phyloP scores from a whole-genome alignment of 1,140 invertebrate genomes.

The Bombus terrestris region DNA sequence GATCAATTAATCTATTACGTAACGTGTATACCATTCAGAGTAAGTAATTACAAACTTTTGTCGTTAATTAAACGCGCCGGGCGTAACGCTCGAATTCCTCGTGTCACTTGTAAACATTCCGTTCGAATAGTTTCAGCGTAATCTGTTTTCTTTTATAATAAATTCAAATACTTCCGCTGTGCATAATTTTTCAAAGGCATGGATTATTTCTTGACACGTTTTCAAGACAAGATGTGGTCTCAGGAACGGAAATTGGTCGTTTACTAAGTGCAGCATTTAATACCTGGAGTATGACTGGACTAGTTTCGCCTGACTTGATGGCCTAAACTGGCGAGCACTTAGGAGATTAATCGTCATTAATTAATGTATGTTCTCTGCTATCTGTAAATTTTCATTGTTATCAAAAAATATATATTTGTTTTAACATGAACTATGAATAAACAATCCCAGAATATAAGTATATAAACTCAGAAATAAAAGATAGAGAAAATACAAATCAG shows the following conservation, averaged over 20 bases:
- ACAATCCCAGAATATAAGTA: too few species aligned
- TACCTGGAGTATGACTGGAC: constrained; percentile 35
- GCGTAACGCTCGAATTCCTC: neutral
- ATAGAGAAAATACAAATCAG: neutral
- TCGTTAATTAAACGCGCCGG: neutral
- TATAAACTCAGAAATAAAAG: neutral
- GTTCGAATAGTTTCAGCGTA: neutral
- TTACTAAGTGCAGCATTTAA: constrained; percentile 16
- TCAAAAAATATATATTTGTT: too few species aligned
- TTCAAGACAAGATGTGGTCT: neutral
- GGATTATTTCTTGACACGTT: constrained; percentile 6
- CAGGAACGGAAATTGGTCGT: constrained; percentile 32
- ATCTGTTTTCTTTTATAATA: neutral
- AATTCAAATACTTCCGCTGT: neutral
- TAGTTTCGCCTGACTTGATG: constrained; percentile 11
- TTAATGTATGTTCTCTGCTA: neutral
- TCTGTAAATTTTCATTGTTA: neutral
- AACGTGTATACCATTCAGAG: neutral
- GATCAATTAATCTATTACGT: constrained; percentile 55
- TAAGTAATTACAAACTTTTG: neutral
- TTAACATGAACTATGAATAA: too few species aligned
- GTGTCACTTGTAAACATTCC: neutral
- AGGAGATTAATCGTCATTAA: neutral
- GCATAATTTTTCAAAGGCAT: neutral
- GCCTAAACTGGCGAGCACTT: neutral